phyloP scores from a whole-genome alignment of 2,113 vertebrate species.

The Rhynchomys soricoides region DNA sequence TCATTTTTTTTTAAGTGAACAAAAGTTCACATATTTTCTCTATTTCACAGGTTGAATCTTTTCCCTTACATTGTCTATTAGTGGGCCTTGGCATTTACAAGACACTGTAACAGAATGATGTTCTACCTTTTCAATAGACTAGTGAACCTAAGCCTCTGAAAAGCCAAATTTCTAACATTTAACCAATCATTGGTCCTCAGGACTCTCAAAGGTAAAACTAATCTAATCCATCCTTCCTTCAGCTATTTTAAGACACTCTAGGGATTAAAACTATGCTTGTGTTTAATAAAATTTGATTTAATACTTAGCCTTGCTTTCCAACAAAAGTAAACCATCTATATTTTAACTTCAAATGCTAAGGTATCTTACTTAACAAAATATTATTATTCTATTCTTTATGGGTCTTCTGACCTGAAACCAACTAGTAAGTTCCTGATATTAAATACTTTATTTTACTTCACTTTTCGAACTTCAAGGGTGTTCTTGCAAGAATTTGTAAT shows the following conservation, averaged over 20 bases:
- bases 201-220: conserved; percentile 23
- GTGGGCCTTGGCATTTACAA: background rate
- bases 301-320: background rate
- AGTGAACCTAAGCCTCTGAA: background rate
- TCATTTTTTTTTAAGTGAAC: background rate
- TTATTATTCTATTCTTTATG: background rate
- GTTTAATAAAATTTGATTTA: background rate
- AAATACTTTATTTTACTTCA: background rate
- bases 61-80: background rate
- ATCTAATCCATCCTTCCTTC: background rate
- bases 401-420: background rate
- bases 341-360: background rate
- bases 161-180: background rate
- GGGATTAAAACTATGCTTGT: conserved; percentile 18
- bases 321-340: background rate
- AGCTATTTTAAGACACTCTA: background rate
- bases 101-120: background rate
- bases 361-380: background rate
- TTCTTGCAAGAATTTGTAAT: background rate
- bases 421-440: background rate
- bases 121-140: background rate
- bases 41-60: background rate
- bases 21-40: background rate
- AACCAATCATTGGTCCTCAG: background rate
- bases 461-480: background rate